phyloP scores from a whole-genome alignment of 2,797 vertebrate genomes.

The Leuciscus waleckii region DNA sequence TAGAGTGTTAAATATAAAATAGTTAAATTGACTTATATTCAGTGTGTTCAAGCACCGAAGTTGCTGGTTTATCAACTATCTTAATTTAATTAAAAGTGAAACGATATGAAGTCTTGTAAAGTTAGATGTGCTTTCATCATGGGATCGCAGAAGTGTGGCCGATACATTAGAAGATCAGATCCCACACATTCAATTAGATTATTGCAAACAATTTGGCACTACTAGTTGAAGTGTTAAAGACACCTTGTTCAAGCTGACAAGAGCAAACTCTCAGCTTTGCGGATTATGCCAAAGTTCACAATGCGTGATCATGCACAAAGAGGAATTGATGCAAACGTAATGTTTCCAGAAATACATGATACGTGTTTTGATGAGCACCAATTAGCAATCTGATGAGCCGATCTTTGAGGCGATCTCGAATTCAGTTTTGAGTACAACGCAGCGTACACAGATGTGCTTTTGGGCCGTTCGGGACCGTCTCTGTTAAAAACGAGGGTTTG shows the following conservation, averaged over 20 bases:
- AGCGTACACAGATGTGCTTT: conserved; percentile 54
- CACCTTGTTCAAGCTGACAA: conserved; percentile 41
- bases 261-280: conserved; percentile 34
- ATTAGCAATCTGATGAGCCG: conserved; percentile 52
- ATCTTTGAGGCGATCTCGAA: conserved; percentile 45
- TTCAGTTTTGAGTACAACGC: conserved; percentile 37
- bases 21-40: background rate
- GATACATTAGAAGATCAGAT: conserved; percentile 22
- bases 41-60: background rate
- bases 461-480: conserved; percentile 57
- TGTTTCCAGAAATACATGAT: conserved; percentile 50
- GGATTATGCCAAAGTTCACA: conserved; percentile 28
- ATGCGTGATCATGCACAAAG: conserved; percentile 34
- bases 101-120: background rate
- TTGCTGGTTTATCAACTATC: background rate
- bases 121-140: conserved; percentile 13
- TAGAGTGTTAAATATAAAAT: conserved; percentile 18
- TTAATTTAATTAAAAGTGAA: conserved; percentile 37
- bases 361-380: conserved; percentile 60
- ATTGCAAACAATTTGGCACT: conserved; percentile 41
- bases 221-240: conserved; percentile 37
- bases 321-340: conserved; percentile 47
- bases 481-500: conserved; percentile 59
- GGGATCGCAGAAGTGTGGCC: conserved; percentile 24
- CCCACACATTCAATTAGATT: conserved; percentile 42